Evolutionary conservation across 2,113 vertebrate species (phyloP), one percentile per base, ranked within the genome.

Genomic region (Seriola quinqueradiata): DNA sequence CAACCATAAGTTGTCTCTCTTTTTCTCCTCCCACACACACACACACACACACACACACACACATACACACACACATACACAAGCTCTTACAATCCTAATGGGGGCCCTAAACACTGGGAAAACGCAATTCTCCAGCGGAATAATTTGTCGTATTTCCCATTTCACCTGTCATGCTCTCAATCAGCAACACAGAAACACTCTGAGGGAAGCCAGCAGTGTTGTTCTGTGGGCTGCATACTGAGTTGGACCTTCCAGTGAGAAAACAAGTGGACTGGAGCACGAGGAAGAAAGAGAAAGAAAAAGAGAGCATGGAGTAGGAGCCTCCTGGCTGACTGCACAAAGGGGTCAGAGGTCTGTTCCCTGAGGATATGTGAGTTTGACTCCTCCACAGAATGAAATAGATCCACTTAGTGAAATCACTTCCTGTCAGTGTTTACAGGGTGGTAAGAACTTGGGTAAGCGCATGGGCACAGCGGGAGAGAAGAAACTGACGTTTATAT

Each of bases 1-100:
- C 92, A 95, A 94, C 94, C 95, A 95, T 93, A 95, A 93, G 95
- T 89, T 90, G 73, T 85, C 84, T 88, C 76, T 66, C 75, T 52
- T 83, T 82, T 70, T 75, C 88, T 90, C 77, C 80, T 81, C 70
- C 75, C 75, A 74, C 59, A 63, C 70, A 55, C 67, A 78, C 68
- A 11, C 78, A 79, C 77, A 28, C 82, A 83, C 75, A 76, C 66
- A 78, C 59, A 63, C 70, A 55, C 64, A 78, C 68, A 11, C 78
- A 79, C 75, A 74, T 44, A 63, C 70, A 55, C 67, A 78, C 68
- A 11, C 78, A 79, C 77, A 28, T 83, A 83, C 75, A 76, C 66
- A 78, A 65, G 12, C 79, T 81, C 77, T 34, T 82, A 82, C 74
- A 75, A 63, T 84, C 75, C 87, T 85, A 77, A 88, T 82, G 74